Percentiles rank a stretch among this genome's conserved stretches.
Conservation (phyloP, 37 sponge, comb jelly and placozoan species). For the Bolinopsis microptera region DNA sequence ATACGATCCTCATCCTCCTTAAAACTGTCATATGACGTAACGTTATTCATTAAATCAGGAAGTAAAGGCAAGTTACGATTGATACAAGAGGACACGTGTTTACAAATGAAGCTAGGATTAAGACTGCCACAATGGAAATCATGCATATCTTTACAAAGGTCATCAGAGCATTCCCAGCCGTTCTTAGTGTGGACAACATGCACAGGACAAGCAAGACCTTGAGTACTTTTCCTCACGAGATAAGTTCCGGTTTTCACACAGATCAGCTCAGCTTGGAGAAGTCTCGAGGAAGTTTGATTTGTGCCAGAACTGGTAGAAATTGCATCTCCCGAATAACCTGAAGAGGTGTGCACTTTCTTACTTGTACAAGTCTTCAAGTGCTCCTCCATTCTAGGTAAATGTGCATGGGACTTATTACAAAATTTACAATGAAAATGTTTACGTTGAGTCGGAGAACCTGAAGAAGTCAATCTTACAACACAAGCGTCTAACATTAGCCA, state of each 20-base stretch:
- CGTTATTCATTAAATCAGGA: background rate
- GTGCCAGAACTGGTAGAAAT: too few relatives aligned
- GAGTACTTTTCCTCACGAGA: background rate
- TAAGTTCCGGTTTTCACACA: background rate
- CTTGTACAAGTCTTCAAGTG: too few relatives aligned
- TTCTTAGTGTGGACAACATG: background rate
- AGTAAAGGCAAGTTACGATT: background rate
- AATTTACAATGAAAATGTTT: too few relatives aligned
- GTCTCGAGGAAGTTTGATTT: background rate
- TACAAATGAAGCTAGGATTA: background rate
- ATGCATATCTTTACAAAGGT: background rate
- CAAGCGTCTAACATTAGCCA: too few relatives aligned
- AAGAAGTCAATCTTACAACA: too few relatives aligned
- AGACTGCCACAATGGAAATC: background rate
- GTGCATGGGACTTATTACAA: too few relatives aligned
- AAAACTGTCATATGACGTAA: background rate
- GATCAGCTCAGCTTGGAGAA: background rate
- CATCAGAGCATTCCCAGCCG: background rate
- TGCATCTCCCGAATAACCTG: too few relatives aligned
- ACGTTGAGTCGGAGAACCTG: too few relatives aligned
- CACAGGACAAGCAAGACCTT: background rate
- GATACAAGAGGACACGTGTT: background rate
- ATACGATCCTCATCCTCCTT: background rate
- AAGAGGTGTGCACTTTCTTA: too few relatives aligned
- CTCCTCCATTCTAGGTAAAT: too few relatives aligned